Percentiles rank a stretch among this genome's conserved stretches.
Evolutionary conservation across 2,888 invertebrate genomes (phyloP).

Genomic region (Vesta saturnalis): DNA sequence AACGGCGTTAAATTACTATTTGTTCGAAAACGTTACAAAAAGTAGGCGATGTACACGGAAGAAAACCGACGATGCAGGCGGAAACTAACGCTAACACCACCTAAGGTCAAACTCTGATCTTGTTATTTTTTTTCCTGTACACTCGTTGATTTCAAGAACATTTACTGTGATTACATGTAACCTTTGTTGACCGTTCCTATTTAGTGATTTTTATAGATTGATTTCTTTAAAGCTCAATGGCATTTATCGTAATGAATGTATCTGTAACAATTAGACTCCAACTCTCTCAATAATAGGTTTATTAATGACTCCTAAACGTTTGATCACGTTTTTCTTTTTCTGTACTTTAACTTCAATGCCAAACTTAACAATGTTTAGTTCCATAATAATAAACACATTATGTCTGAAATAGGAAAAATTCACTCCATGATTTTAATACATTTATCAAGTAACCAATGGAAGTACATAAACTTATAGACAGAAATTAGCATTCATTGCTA

Average conservation of each 20-base stretch:
- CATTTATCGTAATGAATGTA: constrained; percentile 10
- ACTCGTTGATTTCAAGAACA: constrained; percentile 23
- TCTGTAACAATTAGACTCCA: background rate
- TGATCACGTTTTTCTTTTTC: background rate
- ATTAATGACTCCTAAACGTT: background rate
- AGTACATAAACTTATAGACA: no score
- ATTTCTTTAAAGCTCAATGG: background rate
- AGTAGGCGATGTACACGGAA: constrained; percentile 47
- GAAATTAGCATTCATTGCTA: no score
- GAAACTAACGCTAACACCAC: constrained; percentile 31
- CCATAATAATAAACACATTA: no score
- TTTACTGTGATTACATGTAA: constrained; percentile 22
- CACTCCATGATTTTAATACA: no score
- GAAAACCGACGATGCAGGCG: constrained; percentile 39
- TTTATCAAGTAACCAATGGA: no score
- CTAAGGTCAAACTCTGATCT: constrained; percentile 27
- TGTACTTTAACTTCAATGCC: background rate
- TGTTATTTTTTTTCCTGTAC: constrained; percentile 13
- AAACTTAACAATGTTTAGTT: background rate
- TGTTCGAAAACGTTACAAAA: constrained; percentile 43
- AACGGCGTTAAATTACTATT: constrained; percentile 50
- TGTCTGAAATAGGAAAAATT: no score
- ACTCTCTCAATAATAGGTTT: constrained; percentile 1
- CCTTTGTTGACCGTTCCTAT: constrained; percentile 15
- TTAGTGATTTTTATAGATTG: background rate